phyloP scores from a whole-genome alignment of 2,113 vertebrate genomes.

The Bombycilla garrulus region DNA sequence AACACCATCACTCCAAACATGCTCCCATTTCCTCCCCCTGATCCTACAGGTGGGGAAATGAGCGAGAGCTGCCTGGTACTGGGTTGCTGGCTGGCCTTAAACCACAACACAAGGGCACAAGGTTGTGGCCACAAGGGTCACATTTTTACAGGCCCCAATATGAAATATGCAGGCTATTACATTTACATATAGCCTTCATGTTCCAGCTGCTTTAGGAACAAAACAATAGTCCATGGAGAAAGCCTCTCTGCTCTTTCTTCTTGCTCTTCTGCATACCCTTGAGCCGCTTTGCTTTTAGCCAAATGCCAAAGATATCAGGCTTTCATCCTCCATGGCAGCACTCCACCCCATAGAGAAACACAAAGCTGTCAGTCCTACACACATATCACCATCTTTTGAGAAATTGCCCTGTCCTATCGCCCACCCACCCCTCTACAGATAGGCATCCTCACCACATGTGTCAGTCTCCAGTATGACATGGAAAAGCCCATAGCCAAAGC shows the following conservation, averaged over 20 bases:
- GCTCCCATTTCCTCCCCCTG: not conserved
- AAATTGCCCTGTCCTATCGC: not conserved
- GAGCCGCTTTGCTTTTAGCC: not conserved
- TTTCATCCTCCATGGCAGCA: not conserved
- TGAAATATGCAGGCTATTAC: not conserved
- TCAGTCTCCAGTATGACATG: not conserved
- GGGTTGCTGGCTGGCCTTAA: not conserved
- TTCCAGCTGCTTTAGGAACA: conserved; percentile 9
- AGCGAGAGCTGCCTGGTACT: not conserved
- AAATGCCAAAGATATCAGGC: not conserved
- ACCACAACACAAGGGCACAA: not conserved
- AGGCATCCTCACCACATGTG: not conserved
- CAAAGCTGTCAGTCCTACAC: not conserved
- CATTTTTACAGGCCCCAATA: not conserved
- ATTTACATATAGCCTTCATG: not conserved
- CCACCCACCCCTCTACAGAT: not conserved
- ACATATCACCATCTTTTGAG: not conserved
- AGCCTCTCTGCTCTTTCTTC: not conserved
- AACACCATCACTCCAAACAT: not conserved
- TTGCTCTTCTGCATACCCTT: not conserved
- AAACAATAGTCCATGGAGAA: not conserved
- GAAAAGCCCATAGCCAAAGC: conserved; percentile 13
- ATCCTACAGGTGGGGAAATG: not conserved
- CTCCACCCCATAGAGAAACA: not conserved
- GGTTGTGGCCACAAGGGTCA: too few relatives aligned